Evolutionary conservation across 2,113 vertebrate genomes (phyloP).

Genomic region (Tragulus kanchil): DNA sequence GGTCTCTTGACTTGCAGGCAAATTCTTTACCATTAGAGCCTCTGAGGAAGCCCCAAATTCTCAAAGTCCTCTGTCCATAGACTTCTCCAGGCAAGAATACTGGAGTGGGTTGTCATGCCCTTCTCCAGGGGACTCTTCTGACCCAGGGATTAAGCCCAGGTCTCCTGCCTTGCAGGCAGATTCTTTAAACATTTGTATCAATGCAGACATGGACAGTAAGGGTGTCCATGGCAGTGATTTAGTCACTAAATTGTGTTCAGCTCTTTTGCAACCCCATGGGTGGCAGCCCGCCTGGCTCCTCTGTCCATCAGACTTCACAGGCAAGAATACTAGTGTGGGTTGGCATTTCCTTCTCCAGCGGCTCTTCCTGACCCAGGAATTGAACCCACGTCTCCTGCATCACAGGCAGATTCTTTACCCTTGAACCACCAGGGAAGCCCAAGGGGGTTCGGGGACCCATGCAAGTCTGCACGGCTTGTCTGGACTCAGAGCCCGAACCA

Average conservation of each 20-base stretch:
- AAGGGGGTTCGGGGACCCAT: too few relatives aligned
- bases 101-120: too few relatives aligned
- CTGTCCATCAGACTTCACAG: background rate
- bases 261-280: background rate
- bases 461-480: accelerated
- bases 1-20: too few relatives aligned
- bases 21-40: too few relatives aligned
- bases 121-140: too few relatives aligned
- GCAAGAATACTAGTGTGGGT: background rate
- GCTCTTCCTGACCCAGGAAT: background rate
- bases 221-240: background rate
- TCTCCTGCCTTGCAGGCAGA: too few relatives aligned
- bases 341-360: background rate
- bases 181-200: background rate
- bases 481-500: background rate
- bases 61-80: too few relatives aligned
- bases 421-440: background rate
- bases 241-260: background rate
- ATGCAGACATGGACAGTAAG: background rate
- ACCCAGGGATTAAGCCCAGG: too few relatives aligned
- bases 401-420: background rate
- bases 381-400: background rate
- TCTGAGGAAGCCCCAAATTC: too few relatives aligned
- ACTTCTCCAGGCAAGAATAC: too few relatives aligned
- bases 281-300: background rate